A percentile compares a stretch with the other conserved stretches of the same genome.
phyloP scores from a whole-genome alignment of 2,888 invertebrate genomes.

The Steromphala cineraria region DNA sequence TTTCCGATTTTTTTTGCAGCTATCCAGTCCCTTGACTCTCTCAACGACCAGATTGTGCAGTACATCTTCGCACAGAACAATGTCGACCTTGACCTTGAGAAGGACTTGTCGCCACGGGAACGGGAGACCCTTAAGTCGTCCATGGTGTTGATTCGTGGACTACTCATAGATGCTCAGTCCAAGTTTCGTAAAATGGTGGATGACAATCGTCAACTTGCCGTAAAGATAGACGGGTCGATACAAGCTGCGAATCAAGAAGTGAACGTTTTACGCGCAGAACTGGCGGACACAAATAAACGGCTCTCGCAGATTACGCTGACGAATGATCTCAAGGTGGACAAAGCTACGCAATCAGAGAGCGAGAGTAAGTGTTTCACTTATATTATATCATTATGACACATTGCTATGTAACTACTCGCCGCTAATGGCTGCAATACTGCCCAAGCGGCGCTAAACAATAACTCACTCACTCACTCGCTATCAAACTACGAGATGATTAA shows the following conservation, averaged over 20 bases:
- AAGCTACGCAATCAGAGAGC: conserved; percentile 4
- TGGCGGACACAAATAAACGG: conserved; percentile 78
- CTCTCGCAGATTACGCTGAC: conserved; percentile 64
- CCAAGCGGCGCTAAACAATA: no score
- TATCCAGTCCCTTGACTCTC: conserved; percentile 76
- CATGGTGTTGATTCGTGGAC: conserved; percentile 90
- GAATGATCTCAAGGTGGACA: conserved; percentile 13
- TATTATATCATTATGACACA: no score
- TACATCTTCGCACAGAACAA: conserved; percentile 73
- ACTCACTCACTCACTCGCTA: no score
- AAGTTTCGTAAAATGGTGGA: conserved; percentile 92
- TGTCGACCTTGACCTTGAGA: conserved; percentile 52
- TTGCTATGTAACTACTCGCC: no score
- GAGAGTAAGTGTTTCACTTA: not conserved
- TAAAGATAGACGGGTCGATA: conserved; percentile 76
- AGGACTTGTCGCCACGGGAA: conserved; percentile 57
- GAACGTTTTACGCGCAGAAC: conserved; percentile 78
- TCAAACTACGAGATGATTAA: no score
- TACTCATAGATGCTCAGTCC: conserved; percentile 88
- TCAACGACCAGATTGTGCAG: conserved; percentile 77
- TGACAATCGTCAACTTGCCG: conserved; percentile 82
- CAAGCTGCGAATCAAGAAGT: conserved; percentile 78
- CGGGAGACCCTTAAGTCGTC: conserved; percentile 83
- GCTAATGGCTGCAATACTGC: no score
- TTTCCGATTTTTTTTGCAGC: conserved; percentile 68